These are phyloP conservation scores for Orthochromis indermauri DNA, from an alignment of 2,113 vertebrate genomes.

Conservation along the genomic window DNA sequence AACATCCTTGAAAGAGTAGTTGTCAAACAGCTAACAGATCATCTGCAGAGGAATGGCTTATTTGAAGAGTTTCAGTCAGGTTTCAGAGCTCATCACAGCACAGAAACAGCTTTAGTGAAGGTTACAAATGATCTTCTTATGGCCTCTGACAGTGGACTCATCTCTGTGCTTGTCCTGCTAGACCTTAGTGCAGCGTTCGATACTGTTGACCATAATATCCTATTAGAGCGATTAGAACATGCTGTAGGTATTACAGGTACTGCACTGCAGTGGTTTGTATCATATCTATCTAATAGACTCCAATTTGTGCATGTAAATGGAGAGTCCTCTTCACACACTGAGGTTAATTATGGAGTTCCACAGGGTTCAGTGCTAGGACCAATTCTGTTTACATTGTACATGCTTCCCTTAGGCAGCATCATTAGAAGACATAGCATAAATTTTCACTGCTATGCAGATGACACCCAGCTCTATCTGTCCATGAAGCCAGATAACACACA, in stretches of 20 bases:
- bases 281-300: accelerated
- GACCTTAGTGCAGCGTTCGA: too few relatives aligned
- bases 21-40: too few relatives aligned
- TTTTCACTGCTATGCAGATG: neutral
- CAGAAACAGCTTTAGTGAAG: too few relatives aligned
- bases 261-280: accelerated
- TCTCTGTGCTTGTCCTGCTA: too few relatives aligned
- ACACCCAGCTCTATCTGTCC: accelerated
- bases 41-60: too few relatives aligned
- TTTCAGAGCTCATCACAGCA: too few relatives aligned
- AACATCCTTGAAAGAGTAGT: too few relatives aligned
- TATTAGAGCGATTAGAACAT: accelerated
- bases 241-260: accelerated
- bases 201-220: accelerated
- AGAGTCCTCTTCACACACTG: too few relatives aligned
- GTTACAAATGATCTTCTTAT: too few relatives aligned
- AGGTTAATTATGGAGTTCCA: too few relatives aligned
- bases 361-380: neutral
- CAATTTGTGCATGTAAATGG: accelerated
- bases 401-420: accelerated
- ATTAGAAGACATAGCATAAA: accelerated
- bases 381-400: neutral
- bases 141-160: neutral
- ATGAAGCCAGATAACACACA: neutral
- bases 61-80: too few relatives aligned